Evolutionary conservation across 2,797 vertebrate species (phyloP), one percentile per base, ranked within the genome.

Genomic region (Syngnathus rostellatus): DNA sequence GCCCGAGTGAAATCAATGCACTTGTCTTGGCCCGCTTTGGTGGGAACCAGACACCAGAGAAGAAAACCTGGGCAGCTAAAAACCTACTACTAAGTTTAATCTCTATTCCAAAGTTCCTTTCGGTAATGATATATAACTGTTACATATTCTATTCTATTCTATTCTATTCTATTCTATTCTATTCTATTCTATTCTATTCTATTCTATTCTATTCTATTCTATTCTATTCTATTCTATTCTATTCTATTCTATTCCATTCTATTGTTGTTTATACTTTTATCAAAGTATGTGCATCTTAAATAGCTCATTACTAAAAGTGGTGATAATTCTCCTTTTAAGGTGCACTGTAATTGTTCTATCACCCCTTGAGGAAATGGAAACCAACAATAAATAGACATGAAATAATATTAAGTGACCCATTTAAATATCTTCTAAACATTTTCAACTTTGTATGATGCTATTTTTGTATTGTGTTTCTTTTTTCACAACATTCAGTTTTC

Each of bases 1-100:
- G 88, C 86, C 83, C 81, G 72, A 67, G 79, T 81, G 83, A 89
- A 91, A 92, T 92, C 91, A 87, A 91, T 93, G 89, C 83, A 68
- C 76, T 79, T 83, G 84, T 85, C 81, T 46, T 72, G 51, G 70
- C 69, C 75, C 70, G 80, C 79, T 85, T 90, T 87, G 86, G 86
- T 83, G 77, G 79, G 85, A 90, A 90, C 87, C 72, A 84, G 90
- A 88, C 89, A 85, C 78, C 76, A 72, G 74, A 72, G 79, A 84
- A 89, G 79, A 71, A 77, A 79, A 45, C 78, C 69, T 69, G 76
- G 81, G 78, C 69, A 80, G 77, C 84, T 82, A 80, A 85, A 60
- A 86, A 87, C 85, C 82, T 84, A 72, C 71, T 81, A 63, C 66
- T 71, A 65, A 78, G 83, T 87, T 82, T 81, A 76, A 85, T 31